Evolutionary conservation across 2,113 vertebrate species (phyloP), one percentile per base, ranked within the genome.

Genomic region (Conger conger): DNA sequence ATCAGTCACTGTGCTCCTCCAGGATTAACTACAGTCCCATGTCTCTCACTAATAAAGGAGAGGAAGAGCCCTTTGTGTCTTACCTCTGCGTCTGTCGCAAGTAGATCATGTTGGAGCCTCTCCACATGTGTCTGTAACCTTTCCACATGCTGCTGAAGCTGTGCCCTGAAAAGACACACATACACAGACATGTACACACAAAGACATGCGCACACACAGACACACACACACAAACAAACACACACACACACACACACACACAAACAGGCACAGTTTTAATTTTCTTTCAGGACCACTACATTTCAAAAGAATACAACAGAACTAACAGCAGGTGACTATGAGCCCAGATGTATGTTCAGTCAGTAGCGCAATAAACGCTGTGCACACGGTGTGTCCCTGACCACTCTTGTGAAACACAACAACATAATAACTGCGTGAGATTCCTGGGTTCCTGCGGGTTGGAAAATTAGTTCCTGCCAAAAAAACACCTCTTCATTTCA

Each of bases 81-180:
- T 73, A 88, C 86, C 86, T 83, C 81, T 79, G 63, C 33, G 30
- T 54, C 80, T 60, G 92, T 37, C 0, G 89, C 86, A 11, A 89
- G 85, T 79, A 94, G 88, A 77, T 88, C 90, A 42, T 80, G 87
- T 45, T 92, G 93, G 84, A 92, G 92, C 73, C 92, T 91, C 82
- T 94, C 92, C 88, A 95, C 83, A 82, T 96, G 93, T 6, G 77
- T 88, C 82, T 95, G 93, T 11, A 96, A 92, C 50, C 82, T 92
- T 88, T 94, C 91, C 4, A 95, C 87, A 60, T 88, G 87, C 54
- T 92, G 92, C 23, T 93, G 91, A 79, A 85, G 87, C 20, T 94
- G 88, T 38, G 86, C 86, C 87, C 94, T 95, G 86, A 4, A 81
- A 17, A 60, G n/a, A 38, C 38, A 45, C 79, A 53, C 11, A 76